These are phyloP conservation scores for Halcyon leucocephala DNA, from an alignment of 2,797 vertebrate genomes.

Conservation along the genomic window DNA sequence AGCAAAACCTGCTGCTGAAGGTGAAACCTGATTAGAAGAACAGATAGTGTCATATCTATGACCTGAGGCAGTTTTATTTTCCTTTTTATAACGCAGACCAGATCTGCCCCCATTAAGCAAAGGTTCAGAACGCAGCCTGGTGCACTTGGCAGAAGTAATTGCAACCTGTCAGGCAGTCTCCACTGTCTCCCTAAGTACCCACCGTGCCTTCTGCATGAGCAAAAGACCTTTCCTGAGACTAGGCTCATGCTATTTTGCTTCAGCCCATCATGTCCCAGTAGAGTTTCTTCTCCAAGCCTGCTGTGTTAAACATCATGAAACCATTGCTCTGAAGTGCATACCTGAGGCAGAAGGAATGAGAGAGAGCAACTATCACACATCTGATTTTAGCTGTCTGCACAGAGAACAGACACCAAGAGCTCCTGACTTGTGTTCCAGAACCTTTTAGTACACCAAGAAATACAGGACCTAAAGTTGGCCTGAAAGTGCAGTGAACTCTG, in stretches of 20 bases:
- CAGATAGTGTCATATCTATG: not conserved
- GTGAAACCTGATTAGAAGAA: constrained; percentile 50
- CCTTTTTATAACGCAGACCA: constrained; percentile 6
- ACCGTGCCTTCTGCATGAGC: not conserved
- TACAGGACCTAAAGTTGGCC: not conserved
- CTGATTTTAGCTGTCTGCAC: not conserved
- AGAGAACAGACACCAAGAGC: not conserved
- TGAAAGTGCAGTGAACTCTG: not conserved
- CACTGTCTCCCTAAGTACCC: not conserved
- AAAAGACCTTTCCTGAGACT: not conserved
- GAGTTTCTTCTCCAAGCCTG: not conserved
- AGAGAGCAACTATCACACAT: rapidly evolving
- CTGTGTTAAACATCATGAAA: not conserved
- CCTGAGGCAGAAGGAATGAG: not conserved
- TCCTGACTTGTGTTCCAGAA: not conserved
- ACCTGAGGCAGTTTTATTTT: constrained; percentile 42
- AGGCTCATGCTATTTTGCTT: not conserved
- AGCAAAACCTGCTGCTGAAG: constrained; percentile 51
- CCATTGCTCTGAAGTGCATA: not conserved
- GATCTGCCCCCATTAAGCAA: constrained; percentile 66
- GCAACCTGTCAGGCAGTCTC: constrained; percentile 55
- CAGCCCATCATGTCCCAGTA: not conserved
- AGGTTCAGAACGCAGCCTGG: constrained; percentile 47
- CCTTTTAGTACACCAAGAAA: not conserved
- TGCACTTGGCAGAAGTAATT: constrained; percentile 57